Conservation (phyloP, 2,888 invertebrate genomes). For the Salticus scenicus region DNA sequence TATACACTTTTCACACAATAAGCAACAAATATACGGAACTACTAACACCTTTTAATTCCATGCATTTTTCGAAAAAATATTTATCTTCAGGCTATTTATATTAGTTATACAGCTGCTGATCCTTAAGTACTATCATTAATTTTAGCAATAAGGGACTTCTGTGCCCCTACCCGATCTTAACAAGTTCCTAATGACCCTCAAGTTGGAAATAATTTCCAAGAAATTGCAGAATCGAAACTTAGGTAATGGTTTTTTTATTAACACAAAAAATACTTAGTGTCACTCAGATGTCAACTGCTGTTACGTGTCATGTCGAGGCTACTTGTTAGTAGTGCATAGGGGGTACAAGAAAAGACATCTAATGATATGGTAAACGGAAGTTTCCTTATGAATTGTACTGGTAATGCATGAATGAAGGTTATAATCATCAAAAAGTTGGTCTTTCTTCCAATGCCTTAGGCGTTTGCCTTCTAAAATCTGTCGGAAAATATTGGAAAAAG, state of each 20-base stretch:
- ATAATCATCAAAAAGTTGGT: background rate
- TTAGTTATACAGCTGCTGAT: background rate
- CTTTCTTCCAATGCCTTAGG: background rate
- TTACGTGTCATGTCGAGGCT: background rate
- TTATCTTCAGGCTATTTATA: background rate
- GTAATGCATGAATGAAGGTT: background rate
- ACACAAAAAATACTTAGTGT: too few relatives aligned
- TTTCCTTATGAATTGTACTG: background rate
- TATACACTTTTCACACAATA: too few relatives aligned
- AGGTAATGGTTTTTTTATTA: too few relatives aligned
- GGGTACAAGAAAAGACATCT: background rate
- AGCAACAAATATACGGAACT: too few relatives aligned
- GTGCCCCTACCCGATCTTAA: too few relatives aligned
- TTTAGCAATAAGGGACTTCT: too few relatives aligned
- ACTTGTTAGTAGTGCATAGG: background rate
- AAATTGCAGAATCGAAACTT: too few relatives aligned
- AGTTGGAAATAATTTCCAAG: too few relatives aligned
- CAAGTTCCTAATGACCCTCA: too few relatives aligned
- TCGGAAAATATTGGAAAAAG: background rate
- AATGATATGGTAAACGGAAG: background rate
- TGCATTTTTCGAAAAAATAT: background rate
- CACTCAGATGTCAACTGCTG: too few relatives aligned
- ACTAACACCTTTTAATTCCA: too few relatives aligned
- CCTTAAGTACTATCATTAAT: too few relatives aligned
- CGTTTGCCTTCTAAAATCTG: background rate